Evolutionary conservation across 2,113 vertebrate genomes (phyloP).

Genomic region (Cyanoderma ruficeps): DNA sequence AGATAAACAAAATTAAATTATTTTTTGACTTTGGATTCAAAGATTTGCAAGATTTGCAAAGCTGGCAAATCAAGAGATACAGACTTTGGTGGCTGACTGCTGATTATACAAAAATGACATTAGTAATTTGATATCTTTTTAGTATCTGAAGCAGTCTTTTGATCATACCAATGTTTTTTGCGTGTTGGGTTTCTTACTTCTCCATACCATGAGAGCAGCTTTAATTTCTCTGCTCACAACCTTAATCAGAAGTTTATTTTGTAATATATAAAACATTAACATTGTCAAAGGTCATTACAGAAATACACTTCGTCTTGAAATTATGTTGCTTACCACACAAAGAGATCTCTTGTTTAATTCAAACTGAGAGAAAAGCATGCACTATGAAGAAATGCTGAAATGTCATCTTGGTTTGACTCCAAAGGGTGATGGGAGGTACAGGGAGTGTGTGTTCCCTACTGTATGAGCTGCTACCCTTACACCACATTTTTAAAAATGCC

Average conservation of each 20-base stretch:
- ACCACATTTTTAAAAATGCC: not conserved
- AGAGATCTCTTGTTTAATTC: conserved; percentile 4
- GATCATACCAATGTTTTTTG: not conserved
- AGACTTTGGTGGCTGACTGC: not conserved
- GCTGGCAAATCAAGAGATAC: not conserved
- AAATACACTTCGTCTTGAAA: conserved; percentile 2
- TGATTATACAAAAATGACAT: not conserved
- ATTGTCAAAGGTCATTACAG: conserved; percentile 8
- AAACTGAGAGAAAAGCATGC: not conserved
- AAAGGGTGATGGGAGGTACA: not conserved
- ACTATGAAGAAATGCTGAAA: conserved; percentile 5
- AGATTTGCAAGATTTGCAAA: not conserved
- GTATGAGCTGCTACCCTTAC: not conserved
- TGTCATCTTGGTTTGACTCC: not conserved
- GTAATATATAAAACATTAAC: not conserved
- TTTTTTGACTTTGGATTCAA: not conserved
- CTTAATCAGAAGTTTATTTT: conserved; percentile 17
- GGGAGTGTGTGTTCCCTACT: not conserved
- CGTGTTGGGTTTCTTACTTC: not conserved
- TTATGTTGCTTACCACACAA: conserved; percentile 13
- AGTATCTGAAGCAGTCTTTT: not conserved
- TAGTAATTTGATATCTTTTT: not conserved
- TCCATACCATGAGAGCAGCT: not conserved
- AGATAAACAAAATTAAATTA: not conserved
- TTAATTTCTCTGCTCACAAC: conserved; percentile 1